phyloP scores from a whole-genome alignment of 2,113 vertebrate species.

The Canis aureus region DNA sequence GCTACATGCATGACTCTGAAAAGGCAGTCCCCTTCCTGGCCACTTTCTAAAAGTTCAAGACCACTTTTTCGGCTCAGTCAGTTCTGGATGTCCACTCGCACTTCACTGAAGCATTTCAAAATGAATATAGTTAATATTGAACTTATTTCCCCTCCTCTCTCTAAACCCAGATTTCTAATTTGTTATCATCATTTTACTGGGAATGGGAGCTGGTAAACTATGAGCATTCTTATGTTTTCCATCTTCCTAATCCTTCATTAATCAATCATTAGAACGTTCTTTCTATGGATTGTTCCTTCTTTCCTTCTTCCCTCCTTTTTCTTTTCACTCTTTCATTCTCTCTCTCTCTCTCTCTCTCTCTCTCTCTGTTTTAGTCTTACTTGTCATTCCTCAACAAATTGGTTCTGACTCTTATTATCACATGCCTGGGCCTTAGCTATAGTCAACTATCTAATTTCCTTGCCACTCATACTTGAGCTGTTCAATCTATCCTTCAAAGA shows the following conservation, averaged over 20 bases:
- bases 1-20: neutral
- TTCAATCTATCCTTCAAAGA: neutral
- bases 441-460: neutral
- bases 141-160: neutral
- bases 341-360: neutral
- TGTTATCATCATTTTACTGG: neutral
- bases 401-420: neutral
- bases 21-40: neutral
- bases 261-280: neutral
- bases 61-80: neutral
- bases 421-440: neutral
- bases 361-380: neutral
- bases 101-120: neutral
- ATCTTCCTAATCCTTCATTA: neutral
- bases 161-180: neutral
- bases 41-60: neutral
- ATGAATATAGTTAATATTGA: neutral
- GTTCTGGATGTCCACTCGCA: neutral
- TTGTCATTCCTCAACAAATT: neutral
- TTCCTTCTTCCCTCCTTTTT: neutral
- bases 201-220: neutral
- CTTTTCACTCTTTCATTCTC: neutral
- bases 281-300: neutral
- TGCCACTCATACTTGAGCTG: neutral
- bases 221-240: neutral